A percentile compares a stretch with the other conserved stretches of the same genome.
Conservation (phyloP, 2,797 vertebrate genomes). For the Okamejei kenojei region DNA sequence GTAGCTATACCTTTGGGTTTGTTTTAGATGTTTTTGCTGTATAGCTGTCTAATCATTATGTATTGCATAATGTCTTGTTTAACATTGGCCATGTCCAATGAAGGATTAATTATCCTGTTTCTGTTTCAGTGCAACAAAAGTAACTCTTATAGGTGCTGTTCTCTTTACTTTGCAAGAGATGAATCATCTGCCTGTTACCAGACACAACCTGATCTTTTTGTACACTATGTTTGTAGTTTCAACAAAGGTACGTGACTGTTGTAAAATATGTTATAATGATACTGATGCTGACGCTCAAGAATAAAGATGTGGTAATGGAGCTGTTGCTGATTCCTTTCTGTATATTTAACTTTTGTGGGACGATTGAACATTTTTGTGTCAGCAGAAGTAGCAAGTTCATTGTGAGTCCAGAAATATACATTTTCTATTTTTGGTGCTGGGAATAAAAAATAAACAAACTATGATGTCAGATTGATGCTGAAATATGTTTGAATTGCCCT, state of each 20-base stretch:
- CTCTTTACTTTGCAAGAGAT: slow-evolving; percentile 81
- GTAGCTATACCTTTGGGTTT: neutral
- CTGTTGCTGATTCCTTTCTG: neutral
- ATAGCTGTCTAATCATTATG: neutral
- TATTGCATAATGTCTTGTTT: neutral
- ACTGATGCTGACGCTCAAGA: neutral
- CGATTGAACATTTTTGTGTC: slow-evolving; percentile 2
- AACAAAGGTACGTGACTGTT: slow-evolving; percentile 69
- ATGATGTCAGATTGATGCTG: neutral
- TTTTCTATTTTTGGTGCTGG: neutral
- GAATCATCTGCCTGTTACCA: slow-evolving; percentile 68
- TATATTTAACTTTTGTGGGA: neutral
- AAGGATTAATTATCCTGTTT: slow-evolving; percentile 20
- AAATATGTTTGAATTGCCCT: neutral
- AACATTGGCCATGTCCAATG: neutral
- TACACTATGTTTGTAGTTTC: slow-evolving; percentile 78
- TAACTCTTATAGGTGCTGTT: slow-evolving; percentile 84
- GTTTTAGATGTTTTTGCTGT: neutral
- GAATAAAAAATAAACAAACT: neutral
- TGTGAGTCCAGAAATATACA: neutral
- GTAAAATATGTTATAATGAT: neutral
- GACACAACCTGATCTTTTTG: slow-evolving; percentile 77
- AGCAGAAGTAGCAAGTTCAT: neutral
- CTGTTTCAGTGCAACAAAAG: slow-evolving; percentile 76
- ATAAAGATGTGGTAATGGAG: neutral